Evolutionary conservation across 1,140 invertebrate genomes (phyloP), one percentile per base, ranked within the genome.

Genomic region (Ericerus pela): DNA sequence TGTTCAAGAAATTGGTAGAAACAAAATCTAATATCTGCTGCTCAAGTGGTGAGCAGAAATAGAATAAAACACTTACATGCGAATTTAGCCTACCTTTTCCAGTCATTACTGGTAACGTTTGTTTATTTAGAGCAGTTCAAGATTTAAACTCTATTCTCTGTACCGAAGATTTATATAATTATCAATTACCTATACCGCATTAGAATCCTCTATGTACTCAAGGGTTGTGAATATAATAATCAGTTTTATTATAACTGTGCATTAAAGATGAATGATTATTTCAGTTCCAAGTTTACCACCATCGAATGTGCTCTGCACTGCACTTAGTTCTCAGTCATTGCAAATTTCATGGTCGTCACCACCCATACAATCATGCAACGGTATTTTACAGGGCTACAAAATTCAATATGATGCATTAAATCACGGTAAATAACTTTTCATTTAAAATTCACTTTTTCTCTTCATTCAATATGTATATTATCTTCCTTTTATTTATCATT

Each of bases 291-390:
- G 80, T 62, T 73, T 75, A 58, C 73, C 84, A 3, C 84, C 84
- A 0, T 77, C 82, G 65, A 81, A 84, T 62, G 76, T 88, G 16
- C 70, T 79, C 36, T 87, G 84, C 67, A 76, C 77, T 0, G 76
- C 82, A 0, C 66, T 84, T 11, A 62, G 64, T 27, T 85, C 86
- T 0, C 78, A 85, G 61, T 86, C 81, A 8, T 69, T 91, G 11
- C 81, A 85, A 70, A 76, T 91, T 3, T 82, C 81, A 10, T 91
- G 87, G 88, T 80, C 85, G 53, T 82, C 84, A 14, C 87, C 86
- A 0, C 79, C 82, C n/a, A 74, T 76, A 38, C 75, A 80, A 58
- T 78, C 83, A 38, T 79, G 79, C 51, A 86, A 91, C 65, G 88
- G 88, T 10, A 73, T 88, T 26, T 75, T 91, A 53, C 81, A 85